These are phyloP conservation scores for Columbina picui DNA, from an alignment of 2,113 vertebrate genomes.

Conservation along the genomic window DNA sequence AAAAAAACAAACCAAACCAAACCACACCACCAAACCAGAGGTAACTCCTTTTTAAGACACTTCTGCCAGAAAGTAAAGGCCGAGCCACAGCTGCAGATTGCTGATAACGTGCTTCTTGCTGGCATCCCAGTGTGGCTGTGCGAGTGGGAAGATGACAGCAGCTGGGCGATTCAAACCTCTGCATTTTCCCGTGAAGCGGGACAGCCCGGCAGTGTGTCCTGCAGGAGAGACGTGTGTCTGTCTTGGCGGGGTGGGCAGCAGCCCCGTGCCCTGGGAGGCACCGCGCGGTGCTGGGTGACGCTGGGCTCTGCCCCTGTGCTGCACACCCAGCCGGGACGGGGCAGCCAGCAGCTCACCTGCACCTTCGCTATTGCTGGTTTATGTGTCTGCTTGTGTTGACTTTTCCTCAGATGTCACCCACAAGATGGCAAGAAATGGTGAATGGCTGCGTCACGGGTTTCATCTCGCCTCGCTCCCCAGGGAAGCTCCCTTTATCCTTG, in stretches of 20 bases:
- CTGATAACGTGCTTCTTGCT: neutral
- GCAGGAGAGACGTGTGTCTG: accelerated
- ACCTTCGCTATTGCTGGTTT: accelerated
- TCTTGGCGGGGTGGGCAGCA: accelerated
- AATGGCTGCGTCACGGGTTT: neutral
- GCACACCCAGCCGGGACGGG: accelerated
- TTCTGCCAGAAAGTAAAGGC: neutral
- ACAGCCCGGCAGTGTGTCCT: accelerated
- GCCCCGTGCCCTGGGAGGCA: no score
- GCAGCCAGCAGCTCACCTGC: neutral
- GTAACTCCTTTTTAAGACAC: neutral
- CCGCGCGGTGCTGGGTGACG: no score
- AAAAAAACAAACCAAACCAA: neutral
- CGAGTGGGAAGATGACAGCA: neutral
- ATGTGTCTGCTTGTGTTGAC: neutral
- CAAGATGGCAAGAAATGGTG: neutral
- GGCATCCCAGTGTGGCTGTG: neutral
- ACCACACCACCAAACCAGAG: neutral
- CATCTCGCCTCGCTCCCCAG: neutral
- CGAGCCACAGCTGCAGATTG: neutral
- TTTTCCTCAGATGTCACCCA: neutral
- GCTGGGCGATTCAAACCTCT: neutral
- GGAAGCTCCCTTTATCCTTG: neutral
- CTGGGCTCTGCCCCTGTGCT: neutral
- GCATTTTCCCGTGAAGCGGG: neutral